phyloP scores from a whole-genome alignment of 2,797 vertebrate genomes.

The Echeneis naucrates region DNA sequence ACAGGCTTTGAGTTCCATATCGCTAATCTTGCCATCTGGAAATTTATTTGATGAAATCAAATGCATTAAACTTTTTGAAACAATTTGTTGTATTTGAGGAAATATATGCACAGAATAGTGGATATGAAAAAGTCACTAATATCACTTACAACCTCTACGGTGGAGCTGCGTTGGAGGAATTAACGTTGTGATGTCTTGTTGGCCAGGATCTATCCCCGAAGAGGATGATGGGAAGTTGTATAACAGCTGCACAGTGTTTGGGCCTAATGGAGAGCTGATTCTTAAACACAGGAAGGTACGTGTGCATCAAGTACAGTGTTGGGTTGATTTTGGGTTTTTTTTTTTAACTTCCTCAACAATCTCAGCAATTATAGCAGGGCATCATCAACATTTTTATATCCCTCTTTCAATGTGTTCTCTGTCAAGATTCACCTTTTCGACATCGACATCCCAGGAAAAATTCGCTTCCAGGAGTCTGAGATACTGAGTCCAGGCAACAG shows the following conservation, averaged over 20 bases:
- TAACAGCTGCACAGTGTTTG: conserved; percentile 93
- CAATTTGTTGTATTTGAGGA: too few species aligned
- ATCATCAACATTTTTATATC: not conserved
- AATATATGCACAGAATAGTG: too few species aligned
- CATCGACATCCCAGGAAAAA: conserved; percentile 95
- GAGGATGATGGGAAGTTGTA: conserved; percentile 92
- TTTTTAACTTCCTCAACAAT: not conserved
- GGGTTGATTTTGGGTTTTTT: not conserved
- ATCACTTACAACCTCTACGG: too few species aligned
- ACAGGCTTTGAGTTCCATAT: not conserved
- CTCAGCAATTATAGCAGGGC: not conserved
- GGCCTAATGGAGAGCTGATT: conserved; percentile 91
- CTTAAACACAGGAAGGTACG: conserved; percentile 94
- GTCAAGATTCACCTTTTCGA: conserved; percentile 96
- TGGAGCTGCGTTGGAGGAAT: not conserved
- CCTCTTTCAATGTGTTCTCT: not conserved
- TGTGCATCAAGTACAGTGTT: not conserved
- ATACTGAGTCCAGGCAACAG: conserved; percentile 90
- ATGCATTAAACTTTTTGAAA: too few species aligned
- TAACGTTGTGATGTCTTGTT: not conserved
- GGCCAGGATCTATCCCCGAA: conserved; percentile 95
- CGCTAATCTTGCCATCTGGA: too few species aligned
- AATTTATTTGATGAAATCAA: too few species aligned
- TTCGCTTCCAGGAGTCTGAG: conserved; percentile 96
- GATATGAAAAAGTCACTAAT: too few species aligned